Evolutionary conservation across 2,888 invertebrate species (phyloP), one percentile per base, ranked within the genome.

Genomic region (Nowickia ferox): DNA sequence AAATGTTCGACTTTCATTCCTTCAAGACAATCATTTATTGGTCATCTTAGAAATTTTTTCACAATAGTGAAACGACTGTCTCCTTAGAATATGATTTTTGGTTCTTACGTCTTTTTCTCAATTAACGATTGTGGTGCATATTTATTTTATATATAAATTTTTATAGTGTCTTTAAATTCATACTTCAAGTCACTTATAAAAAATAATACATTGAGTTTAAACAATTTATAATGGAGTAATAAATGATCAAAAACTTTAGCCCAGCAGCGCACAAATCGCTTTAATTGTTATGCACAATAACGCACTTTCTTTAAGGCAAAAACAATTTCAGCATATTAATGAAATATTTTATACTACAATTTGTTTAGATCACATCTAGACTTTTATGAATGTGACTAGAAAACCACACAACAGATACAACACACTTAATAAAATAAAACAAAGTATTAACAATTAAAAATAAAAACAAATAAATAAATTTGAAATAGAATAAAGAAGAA

Each of bases 261-360:
- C 19, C 65, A 19, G 6, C 48, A 68, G 51, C 30, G 9, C 17
- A 15, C 19, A 71, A 53, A 42, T 42, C 0, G 15, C 57, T 9
- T 55, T 69, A 63, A 71, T 82, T 82, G 69, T 76, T 82, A 82
- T 82, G 82, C 82, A 76, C 9, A 63, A 63, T 61, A 76, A 63
- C 63, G 46, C 63, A 63, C 53, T 61, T n/a, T 57, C 53, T 68
- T 75, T 46, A 61, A 82, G 61, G 40, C 44, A 69, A 76, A 22
- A 55, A 82, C 75, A 30, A 48, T 30, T 71, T 71, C 15, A 17
- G 69, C 82, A 82, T 82, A 82, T 69, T 82, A 76, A 76, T 82
- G 76, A 55, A 81, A 75, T 63, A 69, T 53, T 81, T 82, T 48
- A 46, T 59, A 76, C 61, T 46, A 57, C 55, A 71, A 46, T 38